Base-by-base conservation (phyloP, 2,113 vertebrate genomes). In the Theropithecus gelada region DNA sequence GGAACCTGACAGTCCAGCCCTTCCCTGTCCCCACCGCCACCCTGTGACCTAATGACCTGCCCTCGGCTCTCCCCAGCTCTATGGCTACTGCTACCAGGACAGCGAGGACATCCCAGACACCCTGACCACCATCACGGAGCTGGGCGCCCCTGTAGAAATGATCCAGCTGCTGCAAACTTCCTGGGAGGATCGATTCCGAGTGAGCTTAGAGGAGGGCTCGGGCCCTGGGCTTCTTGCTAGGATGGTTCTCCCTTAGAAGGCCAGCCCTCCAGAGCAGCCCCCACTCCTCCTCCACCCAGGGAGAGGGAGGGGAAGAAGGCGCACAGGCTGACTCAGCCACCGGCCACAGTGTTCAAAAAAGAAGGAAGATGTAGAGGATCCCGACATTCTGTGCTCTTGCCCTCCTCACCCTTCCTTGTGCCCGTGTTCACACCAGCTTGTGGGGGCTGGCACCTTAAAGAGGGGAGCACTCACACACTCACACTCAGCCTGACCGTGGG, bases 131-230 rank as follows among this genome's bases (percentile, higher is more conserved):
- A 99, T 99, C 99, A 99, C 99, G 20, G 99, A 99, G 96, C 98
- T 99, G 82, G 99, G 99, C 13, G 99, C 99, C 3, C 99, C 99
- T 13, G 98, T 99, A 92, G 99, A 99, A 98, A 99, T 99, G 99
- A 99, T 99, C 97, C 99, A 99, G 98, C 99, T 99, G 94, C 98
- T 99, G 83, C 99, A 99, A 98, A 99, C 99, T 8, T 99, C 99
- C 88, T 99, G 99, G 99, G 99, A 99, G 98, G 99, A 99, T 83
- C 98, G 99, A 84, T 99, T 99, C 98, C 98, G 99, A 94, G 99
- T 99, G 98, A 99, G 99, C 98, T 17, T 86, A 85, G n/a, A 0
- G 0, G 92, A 70, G 61, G 82, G 89, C 32, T 20, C 2, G 17
- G 81, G 95, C 48, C 38, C 64, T 17, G 45, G 75, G 84, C 61